Evolutionary conservation across 1,140 invertebrate species (phyloP).

Genomic region (Bombus pyrosoma): DNA sequence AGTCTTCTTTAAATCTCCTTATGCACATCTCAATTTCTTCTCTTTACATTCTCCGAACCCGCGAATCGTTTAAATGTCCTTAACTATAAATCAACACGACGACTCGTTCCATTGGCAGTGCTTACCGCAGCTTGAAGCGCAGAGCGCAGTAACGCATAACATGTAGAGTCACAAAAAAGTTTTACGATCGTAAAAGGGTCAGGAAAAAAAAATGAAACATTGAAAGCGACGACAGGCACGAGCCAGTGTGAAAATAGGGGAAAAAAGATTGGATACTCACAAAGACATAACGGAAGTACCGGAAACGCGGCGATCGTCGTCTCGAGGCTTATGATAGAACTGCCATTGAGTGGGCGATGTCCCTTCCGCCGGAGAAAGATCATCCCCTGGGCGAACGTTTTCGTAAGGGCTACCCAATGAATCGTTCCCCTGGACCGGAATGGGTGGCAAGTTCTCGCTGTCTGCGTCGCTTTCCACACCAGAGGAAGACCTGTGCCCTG

Average conservation of each 20-base stretch:
- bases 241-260: background rate
- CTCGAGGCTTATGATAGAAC: conserved; percentile 83
- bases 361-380: conserved; percentile 82
- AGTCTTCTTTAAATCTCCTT: background rate
- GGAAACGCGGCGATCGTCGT: conserved; percentile 83
- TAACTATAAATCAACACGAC: background rate
- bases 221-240: conserved; percentile 30
- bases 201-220: background rate
- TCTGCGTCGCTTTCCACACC: conserved; percentile 83
- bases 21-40: background rate
- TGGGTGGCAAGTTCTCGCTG: conserved; percentile 84
- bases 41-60: background rate
- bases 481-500: conserved; percentile 79
- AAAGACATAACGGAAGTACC: conserved; percentile 84
- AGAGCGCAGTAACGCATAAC: no score
- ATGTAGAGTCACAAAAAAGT: background rate
- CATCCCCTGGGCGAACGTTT: conserved; percentile 83
- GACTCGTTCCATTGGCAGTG: background rate
- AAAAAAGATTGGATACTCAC: conserved; percentile 79
- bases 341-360: conserved; percentile 85
- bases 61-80: background rate
- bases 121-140: background rate
- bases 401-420: conserved; percentile 87
- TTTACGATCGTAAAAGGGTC: background rate
- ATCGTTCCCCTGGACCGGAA: conserved; percentile 83